These are phyloP conservation scores for Zaprionus capensis DNA, from an alignment of 1,140 invertebrate species.

Conservation along the genomic window DNA sequence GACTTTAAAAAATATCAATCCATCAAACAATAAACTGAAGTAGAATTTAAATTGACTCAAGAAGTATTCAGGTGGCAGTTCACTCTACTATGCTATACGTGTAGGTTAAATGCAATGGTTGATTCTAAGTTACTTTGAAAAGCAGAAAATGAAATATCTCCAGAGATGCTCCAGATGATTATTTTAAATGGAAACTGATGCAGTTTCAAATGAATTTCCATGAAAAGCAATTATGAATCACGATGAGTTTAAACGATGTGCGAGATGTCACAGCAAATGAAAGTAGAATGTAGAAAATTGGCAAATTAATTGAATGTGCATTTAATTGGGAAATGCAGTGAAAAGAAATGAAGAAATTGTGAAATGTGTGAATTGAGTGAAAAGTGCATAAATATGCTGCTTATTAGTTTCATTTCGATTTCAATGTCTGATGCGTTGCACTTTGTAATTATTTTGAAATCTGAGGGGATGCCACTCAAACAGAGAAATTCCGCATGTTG, in stretches of 20 bases:
- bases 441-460: constrained; percentile 8
- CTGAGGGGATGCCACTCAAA: background rate
- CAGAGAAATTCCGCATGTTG: background rate
- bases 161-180: no score
- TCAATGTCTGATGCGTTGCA: background rate
- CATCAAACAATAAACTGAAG: background rate
- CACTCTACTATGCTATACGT: background rate
- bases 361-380: background rate
- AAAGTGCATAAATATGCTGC: background rate
- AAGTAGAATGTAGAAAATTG: constrained; percentile 3
- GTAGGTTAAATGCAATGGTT: no score
- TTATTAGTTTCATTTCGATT: constrained; percentile 3
- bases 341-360: constrained; percentile 1
- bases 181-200: no score
- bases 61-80: background rate
- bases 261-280: background rate
- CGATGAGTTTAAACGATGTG: background rate
- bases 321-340: background rate
- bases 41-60: background rate
- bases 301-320: background rate
- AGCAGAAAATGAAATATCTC: no score
- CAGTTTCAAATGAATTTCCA: background rate
- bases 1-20: background rate
- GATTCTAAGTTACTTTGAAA: background rate
- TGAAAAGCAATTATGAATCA: background rate